Evolutionary conservation across 2,888 invertebrate genomes (phyloP), one percentile per base, ranked within the genome.

Genomic region (Polyploca ridens): DNA sequence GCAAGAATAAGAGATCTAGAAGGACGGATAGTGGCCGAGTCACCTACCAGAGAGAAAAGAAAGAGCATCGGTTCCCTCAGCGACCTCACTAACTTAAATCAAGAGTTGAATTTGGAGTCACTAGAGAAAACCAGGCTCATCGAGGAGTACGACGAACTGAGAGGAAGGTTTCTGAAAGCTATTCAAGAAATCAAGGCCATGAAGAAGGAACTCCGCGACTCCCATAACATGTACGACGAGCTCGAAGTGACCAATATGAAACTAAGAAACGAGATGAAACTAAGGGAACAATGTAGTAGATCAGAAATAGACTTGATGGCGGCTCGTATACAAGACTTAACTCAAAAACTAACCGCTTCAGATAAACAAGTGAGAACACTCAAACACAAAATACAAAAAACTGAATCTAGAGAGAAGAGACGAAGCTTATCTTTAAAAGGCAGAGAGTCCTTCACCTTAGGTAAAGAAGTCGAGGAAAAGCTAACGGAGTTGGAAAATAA

Each of bases 391-490:
- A 91, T 97, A 68, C 96, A 96, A 71, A 97, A 97, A 82, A 95
- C 96, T 0, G 98, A 98, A 81, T 96, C 96, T 0, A 94, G 96
- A 75, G 97, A 97, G 77, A 97, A 98, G 75, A 93, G 98, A 71
- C 94, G 98, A 69, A 97, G 98, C 49, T 91, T 98, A 33, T 98
- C 98, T 0, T 90, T 98, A 58, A 98, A 98, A 87, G 97, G 97
- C 8, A 95, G 97, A 73, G 97, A 98, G 85, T 97, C 97, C 41
- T 95, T 97, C 74, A 96, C 96, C 10, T 95, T 97, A 60, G 96
- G 97, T 14, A 97, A 97, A 85, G 97, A 98, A 86, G 95, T 98
- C 19, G 98, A 98, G 86, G 97, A 97, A 70, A 98, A 98, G 85
- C 94, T 98, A 60, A 95, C 95, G n/a, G 97, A 97, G 83, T 87